A percentile compares a stretch with the other conserved stretches of the same genome.
Conservation (phyloP, 1,140 invertebrate genomes). For the Eciton burchellii region DNA sequence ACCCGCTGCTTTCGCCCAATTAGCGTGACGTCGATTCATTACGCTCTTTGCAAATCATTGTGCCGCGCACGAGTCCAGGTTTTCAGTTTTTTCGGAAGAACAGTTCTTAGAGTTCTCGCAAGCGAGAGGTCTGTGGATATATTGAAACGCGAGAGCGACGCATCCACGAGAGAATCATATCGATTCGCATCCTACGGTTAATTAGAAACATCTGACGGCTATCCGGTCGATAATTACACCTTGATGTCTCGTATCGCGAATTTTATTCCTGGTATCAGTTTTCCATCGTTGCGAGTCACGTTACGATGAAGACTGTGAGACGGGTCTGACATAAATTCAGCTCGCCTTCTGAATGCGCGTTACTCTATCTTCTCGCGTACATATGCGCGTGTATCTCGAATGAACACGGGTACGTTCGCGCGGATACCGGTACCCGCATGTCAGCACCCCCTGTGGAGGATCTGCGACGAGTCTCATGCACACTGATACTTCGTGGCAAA, state of each 20-base stretch:
- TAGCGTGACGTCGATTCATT: slow-evolving; percentile 51
- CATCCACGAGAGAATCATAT: background rate
- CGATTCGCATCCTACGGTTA: background rate
- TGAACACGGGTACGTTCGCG: slow-evolving; percentile 15
- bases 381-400: background rate
- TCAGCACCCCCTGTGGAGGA: slow-evolving; percentile 40
- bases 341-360: slow-evolving; percentile 32
- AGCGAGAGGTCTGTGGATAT: background rate
- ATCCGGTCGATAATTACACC: background rate
- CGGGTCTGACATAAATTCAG: slow-evolving; percentile 53
- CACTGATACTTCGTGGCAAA: slow-evolving; percentile 60
- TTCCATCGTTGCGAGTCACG: too few relatives aligned
- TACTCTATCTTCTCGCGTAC: slow-evolving; percentile 9
- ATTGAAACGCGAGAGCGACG: background rate
- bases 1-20: slow-evolving; percentile 46
- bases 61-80: slow-evolving; percentile 5
- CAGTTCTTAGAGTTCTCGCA: background rate
- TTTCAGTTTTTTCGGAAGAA: background rate
- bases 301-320: slow-evolving; percentile 30
- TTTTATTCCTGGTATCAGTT: background rate
- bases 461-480: slow-evolving; percentile 1
- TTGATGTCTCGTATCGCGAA: background rate
- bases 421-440: slow-evolving; percentile 56
- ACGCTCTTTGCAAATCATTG: slow-evolving; percentile 34
- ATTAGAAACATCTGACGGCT: background rate